Evolutionary conservation across 2,888 invertebrate genomes (phyloP), one percentile per base, ranked within the genome.

Genomic region (Ryuthela nishihirai): DNA sequence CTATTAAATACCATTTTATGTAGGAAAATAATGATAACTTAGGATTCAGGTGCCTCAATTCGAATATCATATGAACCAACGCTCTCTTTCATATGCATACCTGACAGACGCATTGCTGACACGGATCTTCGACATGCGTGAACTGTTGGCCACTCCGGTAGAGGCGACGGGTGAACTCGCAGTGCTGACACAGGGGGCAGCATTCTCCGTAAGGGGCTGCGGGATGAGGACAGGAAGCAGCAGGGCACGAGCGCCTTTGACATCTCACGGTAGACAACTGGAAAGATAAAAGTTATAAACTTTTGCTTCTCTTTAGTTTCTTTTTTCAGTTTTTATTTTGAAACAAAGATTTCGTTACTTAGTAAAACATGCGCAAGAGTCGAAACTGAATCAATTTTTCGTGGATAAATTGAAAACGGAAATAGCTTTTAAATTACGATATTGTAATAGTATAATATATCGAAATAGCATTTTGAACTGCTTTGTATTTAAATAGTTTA

Each of bases 131-230:
- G 36, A 43, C 46, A 24, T 58, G 54, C 3, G 52, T 50, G 24
- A 62, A 62, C 34, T 58, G 46, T 49, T 62, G 54, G 9, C 50
- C 58, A 29, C 58, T 62, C 34, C 58, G 45, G 21, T 62, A 62
- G 9, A 58, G 39, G 12, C 58, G 39, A 4, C 54, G 48, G 3
- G 53, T 58, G 23, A 62, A 62, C 32, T 62, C 49, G 18, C 62
- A 62, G 6, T 62, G 56, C 6, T 58, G 45, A 29, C 62, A 62
- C 9, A 46, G 43, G 1, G 56, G 54, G 34, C 62, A 62, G 21
- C 62, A 62, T 1, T 47, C 50, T n/a, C 62, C 56, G 20, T 53
- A 58, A 4, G 62, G 62, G 5, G 58, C 62, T 3, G 58, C 58
- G 4, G 62, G 41, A 41, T 62, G 56, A 4, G 40, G 34, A 18